Evolutionary conservation across 2,888 invertebrate species (phyloP).

Genomic region (Leucophenga montana): DNA sequence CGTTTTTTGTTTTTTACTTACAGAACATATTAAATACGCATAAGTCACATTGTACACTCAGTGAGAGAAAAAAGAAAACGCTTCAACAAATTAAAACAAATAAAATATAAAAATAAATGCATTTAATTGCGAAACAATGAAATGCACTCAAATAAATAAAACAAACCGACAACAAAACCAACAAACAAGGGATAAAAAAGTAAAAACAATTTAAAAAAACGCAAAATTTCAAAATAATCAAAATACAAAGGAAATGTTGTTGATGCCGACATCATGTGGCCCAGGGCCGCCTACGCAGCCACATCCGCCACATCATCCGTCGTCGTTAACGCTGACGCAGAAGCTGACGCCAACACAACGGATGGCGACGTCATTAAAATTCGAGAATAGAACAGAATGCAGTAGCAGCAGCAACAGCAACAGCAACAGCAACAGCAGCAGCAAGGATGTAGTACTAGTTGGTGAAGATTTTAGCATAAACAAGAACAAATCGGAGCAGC

Average conservation of each 20-base stretch:
- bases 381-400: slow-evolving; percentile 12
- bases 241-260: slow-evolving; percentile 58
- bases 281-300: slow-evolving; percentile 65
- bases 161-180: slow-evolving; percentile 41
- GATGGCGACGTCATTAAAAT: slow-evolving; percentile 4
- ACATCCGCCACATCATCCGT: neutral
- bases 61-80: neutral
- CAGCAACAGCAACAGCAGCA: slow-evolving; percentile 22
- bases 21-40: slow-evolving; percentile 29
- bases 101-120: slow-evolving; percentile 51
- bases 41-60: slow-evolving; percentile 38
- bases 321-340: neutral
- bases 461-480: slow-evolving; percentile 40
- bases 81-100: slow-evolving; percentile 36
- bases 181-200: slow-evolving; percentile 32
- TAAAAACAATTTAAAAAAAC: neutral
- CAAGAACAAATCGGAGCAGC: slow-evolving; percentile 33
- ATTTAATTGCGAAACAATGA: slow-evolving; percentile 67
- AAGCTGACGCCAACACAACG: neutral
- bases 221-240: slow-evolving; percentile 24
- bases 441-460: neutral
- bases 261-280: slow-evolving; percentile 72
- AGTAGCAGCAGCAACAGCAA: slow-evolving; percentile 15
- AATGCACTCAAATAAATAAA: slow-evolving; percentile 44
- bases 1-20: neutral